phyloP scores from a whole-genome alignment of 2,113 vertebrate genomes.

The Phocoena sinus region DNA sequence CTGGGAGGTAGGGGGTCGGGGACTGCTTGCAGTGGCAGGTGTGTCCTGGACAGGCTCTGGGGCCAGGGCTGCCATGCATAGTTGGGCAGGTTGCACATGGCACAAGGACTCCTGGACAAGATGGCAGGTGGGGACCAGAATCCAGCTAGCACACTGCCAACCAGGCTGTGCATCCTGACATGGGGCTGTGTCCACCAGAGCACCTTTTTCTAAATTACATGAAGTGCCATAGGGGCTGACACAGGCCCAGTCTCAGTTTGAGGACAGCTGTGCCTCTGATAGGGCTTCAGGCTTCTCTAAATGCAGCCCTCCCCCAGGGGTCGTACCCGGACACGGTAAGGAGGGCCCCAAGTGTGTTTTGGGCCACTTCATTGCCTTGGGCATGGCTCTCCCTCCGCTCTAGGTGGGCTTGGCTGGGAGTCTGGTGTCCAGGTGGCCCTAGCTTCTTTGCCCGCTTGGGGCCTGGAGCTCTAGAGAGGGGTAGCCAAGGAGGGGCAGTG shows the following conservation, averaged over 20 bases:
- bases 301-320: neutral
- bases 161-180: neutral
- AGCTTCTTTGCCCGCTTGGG: neutral
- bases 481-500: neutral
- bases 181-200: neutral
- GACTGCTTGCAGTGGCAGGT: neutral
- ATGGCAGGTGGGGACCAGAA: neutral
- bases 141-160: neutral
- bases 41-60: neutral
- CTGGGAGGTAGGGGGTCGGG: neutral
- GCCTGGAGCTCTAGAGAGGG: neutral
- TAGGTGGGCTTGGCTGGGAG: neutral
- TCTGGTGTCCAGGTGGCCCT: neutral
- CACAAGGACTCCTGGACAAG: neutral
- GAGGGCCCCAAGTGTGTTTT: neutral
- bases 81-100: neutral
- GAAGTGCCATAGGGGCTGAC: neutral
- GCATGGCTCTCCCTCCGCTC: neutral
- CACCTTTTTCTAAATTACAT: neutral
- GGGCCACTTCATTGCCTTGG: neutral
- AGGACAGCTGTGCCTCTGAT: neutral
- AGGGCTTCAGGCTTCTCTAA: neutral
- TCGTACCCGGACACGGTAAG: neutral
- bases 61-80: neutral
- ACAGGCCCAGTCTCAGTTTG: neutral